Conservation (phyloP, 2,113 vertebrate species). For the Podarcis cretensis region DNA sequence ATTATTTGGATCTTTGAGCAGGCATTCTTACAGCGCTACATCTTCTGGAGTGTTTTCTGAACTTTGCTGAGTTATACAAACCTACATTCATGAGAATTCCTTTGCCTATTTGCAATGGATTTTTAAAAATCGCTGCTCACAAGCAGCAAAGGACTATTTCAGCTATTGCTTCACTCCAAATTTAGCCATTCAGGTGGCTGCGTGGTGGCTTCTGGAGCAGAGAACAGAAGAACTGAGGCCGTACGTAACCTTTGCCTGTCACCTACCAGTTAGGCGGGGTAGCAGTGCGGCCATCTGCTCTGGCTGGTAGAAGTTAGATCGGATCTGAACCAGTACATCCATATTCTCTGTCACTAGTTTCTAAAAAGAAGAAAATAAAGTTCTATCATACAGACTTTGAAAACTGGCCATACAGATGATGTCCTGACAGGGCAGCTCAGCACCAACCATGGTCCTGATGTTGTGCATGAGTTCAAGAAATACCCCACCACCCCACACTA, state of each 20-base stretch:
- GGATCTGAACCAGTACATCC: constrained; percentile 93
- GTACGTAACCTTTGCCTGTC: not conserved
- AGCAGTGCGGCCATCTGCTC: constrained; percentile 83
- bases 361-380: constrained; percentile 60
- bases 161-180: not conserved
- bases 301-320: constrained; percentile 81
- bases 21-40: not conserved
- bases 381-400: not conserved
- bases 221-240: not conserved
- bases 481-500: not conserved
- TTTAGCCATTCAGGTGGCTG: not conserved
- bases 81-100: not conserved
- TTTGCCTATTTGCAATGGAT: not conserved
- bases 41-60: not conserved
- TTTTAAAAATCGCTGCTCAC: not conserved
- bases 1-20: not conserved
- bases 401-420: not conserved
- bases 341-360: constrained; percentile 95
- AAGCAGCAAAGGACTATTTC: not conserved
- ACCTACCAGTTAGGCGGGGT: constrained; percentile 85
- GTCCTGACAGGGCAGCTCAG: not conserved
- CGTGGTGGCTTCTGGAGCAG: not conserved
- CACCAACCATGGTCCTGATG: not conserved
- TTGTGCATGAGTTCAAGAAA: not conserved
- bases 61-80: not conserved